Evolutionary conservation across 2,888 invertebrate genomes (phyloP).

Genomic region (Leucophora obtusa): DNA sequence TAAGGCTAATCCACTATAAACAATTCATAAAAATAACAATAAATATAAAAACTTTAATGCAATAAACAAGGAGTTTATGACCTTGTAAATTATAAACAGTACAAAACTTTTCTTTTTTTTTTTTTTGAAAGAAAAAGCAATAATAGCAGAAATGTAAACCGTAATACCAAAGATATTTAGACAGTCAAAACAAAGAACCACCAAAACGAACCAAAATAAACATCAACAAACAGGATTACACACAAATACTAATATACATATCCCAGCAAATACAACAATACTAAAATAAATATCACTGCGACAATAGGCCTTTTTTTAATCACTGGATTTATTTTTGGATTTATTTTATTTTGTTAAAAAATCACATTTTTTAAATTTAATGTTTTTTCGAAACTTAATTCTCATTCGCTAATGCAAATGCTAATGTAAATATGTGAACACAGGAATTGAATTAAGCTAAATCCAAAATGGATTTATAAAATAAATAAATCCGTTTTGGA

Average conservation of each 20-base stretch:
- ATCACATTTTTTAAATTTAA: too few species aligned
- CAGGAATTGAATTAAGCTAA: too few species aligned
- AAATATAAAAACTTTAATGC: conserved; percentile 46
- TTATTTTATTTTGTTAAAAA: too few species aligned
- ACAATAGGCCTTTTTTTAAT: too few species aligned
- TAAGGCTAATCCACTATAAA: conserved; percentile 40
- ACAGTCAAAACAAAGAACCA: conserved; percentile 23
- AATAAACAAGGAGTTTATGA: conserved; percentile 55
- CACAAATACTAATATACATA: conserved; percentile 5
- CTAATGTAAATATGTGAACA: too few species aligned
- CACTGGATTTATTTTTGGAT: too few species aligned
- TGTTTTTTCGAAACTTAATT: too few species aligned
- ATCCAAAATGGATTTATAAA: too few species aligned
- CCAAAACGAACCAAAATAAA: background rate
- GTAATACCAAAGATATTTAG: conserved; percentile 6
- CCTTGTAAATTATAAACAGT: conserved; percentile 35
- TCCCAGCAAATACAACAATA: background rate
- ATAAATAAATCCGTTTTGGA: too few species aligned
- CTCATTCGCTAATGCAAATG: too few species aligned
- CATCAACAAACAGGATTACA: background rate
- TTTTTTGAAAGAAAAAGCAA: conserved; percentile 21
- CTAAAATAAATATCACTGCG: too few species aligned
- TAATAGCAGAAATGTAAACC: conserved; percentile 7
- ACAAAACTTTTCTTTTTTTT: background rate
- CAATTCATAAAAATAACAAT: conserved; percentile 52